These are phyloP conservation scores for Ceyx margarethae DNA, from an alignment of 2,113 vertebrate genomes.

Conservation along the genomic window DNA sequence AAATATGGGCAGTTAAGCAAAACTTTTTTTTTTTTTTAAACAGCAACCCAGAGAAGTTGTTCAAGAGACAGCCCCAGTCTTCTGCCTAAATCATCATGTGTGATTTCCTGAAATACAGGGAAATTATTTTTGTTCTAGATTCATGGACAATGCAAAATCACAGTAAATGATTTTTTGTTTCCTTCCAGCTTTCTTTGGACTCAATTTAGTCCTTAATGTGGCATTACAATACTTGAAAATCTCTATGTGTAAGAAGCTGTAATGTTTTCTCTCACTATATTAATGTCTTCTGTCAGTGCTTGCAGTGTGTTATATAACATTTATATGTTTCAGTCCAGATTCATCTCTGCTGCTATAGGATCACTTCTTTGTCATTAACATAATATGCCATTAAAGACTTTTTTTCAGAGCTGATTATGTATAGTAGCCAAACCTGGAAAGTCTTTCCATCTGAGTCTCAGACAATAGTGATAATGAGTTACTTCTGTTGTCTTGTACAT, in stretches of 20 bases:
- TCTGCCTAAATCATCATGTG: not conserved
- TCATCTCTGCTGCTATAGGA: not conserved
- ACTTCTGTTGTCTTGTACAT: not conserved
- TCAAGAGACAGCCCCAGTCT: not conserved
- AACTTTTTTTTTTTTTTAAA: not conserved
- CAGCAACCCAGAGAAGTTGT: not conserved
- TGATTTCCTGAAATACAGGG: not conserved
- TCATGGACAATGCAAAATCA: not conserved
- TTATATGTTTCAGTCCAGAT: not conserved
- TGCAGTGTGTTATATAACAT: not conserved
- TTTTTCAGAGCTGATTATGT: not conserved
- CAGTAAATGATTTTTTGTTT: not conserved
- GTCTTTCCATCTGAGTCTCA: not conserved
- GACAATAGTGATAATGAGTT: not conserved
- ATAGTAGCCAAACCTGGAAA: not conserved
- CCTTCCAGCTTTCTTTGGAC: not conserved
- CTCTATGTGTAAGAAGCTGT: rapidly evolving
- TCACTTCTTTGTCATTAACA: not conserved
- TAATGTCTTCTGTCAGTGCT: not conserved
- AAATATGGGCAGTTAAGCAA: not conserved
- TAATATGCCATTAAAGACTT: not conserved
- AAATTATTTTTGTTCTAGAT: not conserved
- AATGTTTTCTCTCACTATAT: not conserved
- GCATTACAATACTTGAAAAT: not conserved
- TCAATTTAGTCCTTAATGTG: not conserved